Conservation (phyloP, 1,140 invertebrate species). For the Cepaea nemoralis region DNA sequence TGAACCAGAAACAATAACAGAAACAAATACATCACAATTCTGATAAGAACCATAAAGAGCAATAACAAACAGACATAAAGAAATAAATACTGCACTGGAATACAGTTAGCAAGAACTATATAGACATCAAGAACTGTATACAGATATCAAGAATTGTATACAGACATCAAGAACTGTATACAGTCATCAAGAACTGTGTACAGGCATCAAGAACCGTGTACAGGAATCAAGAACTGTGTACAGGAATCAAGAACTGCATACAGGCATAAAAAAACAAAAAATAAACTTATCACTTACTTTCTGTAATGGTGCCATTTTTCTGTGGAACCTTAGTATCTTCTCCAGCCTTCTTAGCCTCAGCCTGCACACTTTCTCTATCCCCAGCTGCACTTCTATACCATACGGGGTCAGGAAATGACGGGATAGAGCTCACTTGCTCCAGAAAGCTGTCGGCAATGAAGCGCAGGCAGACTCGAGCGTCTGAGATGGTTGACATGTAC, state of each 20-base stretch:
- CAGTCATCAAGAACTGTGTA: too few species aligned
- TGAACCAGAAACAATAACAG: too few species aligned
- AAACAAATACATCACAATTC: too few species aligned
- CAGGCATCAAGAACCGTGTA: too few species aligned
- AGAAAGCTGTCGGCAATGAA: conserved; percentile 77
- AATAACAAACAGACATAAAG: too few species aligned
- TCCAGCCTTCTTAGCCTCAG: neutral
- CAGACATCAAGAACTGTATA: too few species aligned
- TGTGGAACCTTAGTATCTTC: neutral
- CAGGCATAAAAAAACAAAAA: neutral
- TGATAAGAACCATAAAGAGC: too few species aligned
- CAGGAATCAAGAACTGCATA: neutral
- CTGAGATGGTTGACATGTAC: conserved; percentile 84
- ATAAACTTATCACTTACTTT: neutral
- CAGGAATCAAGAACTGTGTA: too few species aligned
- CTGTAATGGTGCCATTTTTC: neutral
- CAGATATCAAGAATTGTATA: too few species aligned
- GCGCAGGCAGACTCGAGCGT: conserved; percentile 81
- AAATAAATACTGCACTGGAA: too few species aligned
- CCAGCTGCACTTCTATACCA: conserved; percentile 37
- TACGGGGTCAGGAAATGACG: conserved; percentile 41
- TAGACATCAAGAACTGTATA: too few species aligned
- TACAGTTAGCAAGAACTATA: too few species aligned
- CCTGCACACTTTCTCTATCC: neutral
- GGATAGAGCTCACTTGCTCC: conserved; percentile 45